phyloP scores from a whole-genome alignment of 2,888 invertebrate genomes.

The Ophion ellenae region DNA sequence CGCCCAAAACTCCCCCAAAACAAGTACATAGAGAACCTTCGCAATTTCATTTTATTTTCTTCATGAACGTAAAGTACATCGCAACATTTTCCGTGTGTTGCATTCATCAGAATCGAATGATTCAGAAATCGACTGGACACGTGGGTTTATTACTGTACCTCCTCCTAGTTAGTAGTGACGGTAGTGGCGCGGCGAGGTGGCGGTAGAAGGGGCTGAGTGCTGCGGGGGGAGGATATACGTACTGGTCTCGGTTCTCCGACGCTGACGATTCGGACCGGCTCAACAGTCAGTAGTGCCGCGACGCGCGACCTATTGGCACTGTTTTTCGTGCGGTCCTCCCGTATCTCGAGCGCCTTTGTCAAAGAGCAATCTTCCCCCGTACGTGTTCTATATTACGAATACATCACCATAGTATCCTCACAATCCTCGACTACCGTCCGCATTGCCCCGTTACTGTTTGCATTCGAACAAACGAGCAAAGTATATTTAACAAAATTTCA shows the following conservation, averaged over 20 bases:
- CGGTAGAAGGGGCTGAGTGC: not conserved
- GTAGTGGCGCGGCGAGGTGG: not conserved
- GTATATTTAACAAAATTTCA: not conserved
- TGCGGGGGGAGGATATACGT: not conserved
- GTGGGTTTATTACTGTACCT: not conserved
- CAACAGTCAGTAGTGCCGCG: constrained; percentile 76
- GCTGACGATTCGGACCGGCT: constrained; percentile 66
- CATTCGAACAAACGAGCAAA: not conserved
- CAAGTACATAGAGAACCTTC: not conserved
- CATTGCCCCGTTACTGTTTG: not conserved
- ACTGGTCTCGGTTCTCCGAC: constrained; percentile 23
- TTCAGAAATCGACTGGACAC: constrained; percentile 9
- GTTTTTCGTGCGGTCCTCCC: constrained; percentile 3
- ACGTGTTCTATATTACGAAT: not conserved
- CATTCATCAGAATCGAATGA: constrained; percentile 22
- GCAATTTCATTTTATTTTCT: not conserved
- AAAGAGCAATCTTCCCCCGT: not conserved
- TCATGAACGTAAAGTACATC: not conserved
- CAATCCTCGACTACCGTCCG: not conserved
- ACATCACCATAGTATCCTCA: not conserved
- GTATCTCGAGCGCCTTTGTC: not conserved
- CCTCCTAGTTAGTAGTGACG: not conserved
- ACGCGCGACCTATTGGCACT: constrained; percentile 76
- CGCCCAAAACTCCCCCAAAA: not conserved
- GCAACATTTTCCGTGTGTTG: no score